Base-by-base conservation (phyloP, 2,113 vertebrate genomes). In the Anthoscopus minutus region DNA sequence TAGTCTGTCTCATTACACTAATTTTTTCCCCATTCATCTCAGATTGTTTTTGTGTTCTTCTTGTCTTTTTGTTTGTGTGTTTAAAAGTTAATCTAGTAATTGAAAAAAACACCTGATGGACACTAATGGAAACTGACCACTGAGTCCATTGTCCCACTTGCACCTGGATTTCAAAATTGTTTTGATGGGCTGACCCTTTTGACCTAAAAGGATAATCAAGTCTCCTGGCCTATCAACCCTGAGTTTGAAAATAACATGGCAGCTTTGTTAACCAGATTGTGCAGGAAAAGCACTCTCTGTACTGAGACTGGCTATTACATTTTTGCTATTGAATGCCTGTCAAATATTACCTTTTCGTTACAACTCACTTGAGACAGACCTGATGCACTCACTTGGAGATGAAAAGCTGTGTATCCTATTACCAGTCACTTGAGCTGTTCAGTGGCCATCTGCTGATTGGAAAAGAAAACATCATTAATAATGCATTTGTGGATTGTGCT, bases 391-490 rank as follows among this genome's bases (percentile, higher is more conserved):
- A 30, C 53, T 84, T 54, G 48, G 77, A 72, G 73, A 79, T 82
- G 69, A 91, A 92, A 94, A 82, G 81, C 78, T 81, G 3, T 33
- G 73, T 91, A 95, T 95, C 86, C 61, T 27, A 14, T 97, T 97
- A 77, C 91, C 25, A 70, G 81, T 89, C 66, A 93, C 91, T 82
- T 77, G 93, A 94, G 78, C 84, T 0, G 0, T 61, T 92, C 89
- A 65, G 53, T 66, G 69, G 83, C 89, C 87, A 84, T 92, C 89
- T 95, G 95, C 91, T 80, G 70, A 73, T 85, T 65, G 69, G 78
- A 82, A 74, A 93, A 77, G 93, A 91, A 94, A 92, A 95, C 54
- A 51, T 69, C 35, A 80, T 97, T 73, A 96, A 97, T 95, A 87
- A 96, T 95, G n/a, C 54, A 96, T 94, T 85, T 50, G 65, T 2